Base-by-base conservation (phyloP, 2,113 vertebrate genomes). In the Paratilapia polleni region DNA sequence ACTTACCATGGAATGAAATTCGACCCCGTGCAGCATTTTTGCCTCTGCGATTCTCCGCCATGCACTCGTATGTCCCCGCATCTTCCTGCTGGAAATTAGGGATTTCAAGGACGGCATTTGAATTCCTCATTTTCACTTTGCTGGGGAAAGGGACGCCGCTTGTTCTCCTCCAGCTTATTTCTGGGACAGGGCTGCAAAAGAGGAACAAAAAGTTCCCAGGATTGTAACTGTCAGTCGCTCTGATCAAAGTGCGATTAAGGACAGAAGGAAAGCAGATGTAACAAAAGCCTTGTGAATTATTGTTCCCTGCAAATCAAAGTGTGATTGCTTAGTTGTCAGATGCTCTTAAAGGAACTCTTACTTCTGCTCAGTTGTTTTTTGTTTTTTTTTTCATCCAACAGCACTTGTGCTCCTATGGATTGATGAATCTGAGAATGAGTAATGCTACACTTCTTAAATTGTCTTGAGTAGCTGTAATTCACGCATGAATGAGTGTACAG, bases 71-170 rank as follows among this genome's bases (percentile, higher is more conserved):
- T 0, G 96, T 95, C 15, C 98, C 98, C 0, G 97, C 93, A 2
- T 99, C 98, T 87, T 98, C 98, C 89, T 98, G 98, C 57, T 99
- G 98, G 84, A 99, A 97, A 94, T 96, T 95, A 0, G 98, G 96
- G 31, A 99, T 97, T 95, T 99, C 98, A 76, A 99, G 97, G 88
- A 99, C 93, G 12, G 95, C 98, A 12, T 95, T 97, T 79, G 96
- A 97, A 89, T 98, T 98, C 88, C 94, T 97, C 93, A 97, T 88
- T 78, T 96, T 97, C 82, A 97, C 94, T 95, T 99, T 99, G 82
- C 94, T 96, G 43, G 97, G 95, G 80, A 99, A 97, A 0, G 97
- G 97, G 81, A 96, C 93, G 2, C 97, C 97, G 20, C 97, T 98
- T 10, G 96, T 97, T 95, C 97, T 96, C 88, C 97, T 96, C 98